Conservation (phyloP, 2,888 invertebrate genomes). For the Tromatobia lineatoria region DNA sequence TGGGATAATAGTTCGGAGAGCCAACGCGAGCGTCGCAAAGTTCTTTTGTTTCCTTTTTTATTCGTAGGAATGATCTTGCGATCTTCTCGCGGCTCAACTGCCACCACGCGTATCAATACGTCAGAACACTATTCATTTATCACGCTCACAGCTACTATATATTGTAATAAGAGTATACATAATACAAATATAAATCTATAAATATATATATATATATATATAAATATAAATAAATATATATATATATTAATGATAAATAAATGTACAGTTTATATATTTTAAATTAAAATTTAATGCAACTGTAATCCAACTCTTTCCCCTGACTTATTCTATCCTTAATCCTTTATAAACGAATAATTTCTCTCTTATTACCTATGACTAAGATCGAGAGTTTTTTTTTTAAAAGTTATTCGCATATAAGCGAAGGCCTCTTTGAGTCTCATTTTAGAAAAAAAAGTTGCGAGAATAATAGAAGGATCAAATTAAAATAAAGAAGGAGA, state of each 20-base stretch:
- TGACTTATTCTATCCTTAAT: slow-evolving; percentile 2
- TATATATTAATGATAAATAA: slow-evolving; percentile 81
- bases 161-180: slow-evolving; percentile 68
- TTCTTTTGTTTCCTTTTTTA: slow-evolving; percentile 56
- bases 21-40: slow-evolving; percentile 67
- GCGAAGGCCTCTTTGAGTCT: too few species aligned
- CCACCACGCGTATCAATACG: slow-evolving; percentile 76
- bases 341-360: neutral
- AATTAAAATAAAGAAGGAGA: too few species aligned
- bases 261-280: slow-evolving; percentile 86
- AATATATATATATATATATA: slow-evolving; percentile 75
- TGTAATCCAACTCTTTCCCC: slow-evolving; percentile 65
- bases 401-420: too few species aligned
- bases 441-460: too few species aligned
- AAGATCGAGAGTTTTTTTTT: too few species aligned
- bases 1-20: slow-evolving; percentile 64
- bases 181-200: slow-evolving; percentile 69
- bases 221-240: slow-evolving; percentile 78
- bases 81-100: slow-evolving; percentile 79
- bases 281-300: slow-evolving; percentile 85
- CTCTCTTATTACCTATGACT: neutral
- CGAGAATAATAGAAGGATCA: too few species aligned
- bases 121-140: slow-evolving; percentile 81
- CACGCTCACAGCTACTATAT: slow-evolving; percentile 82
- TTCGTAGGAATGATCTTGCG: slow-evolving; percentile 63